Evolutionary conservation across 1,140 invertebrate species (phyloP).

Genomic region (Drosophila simulans): DNA sequence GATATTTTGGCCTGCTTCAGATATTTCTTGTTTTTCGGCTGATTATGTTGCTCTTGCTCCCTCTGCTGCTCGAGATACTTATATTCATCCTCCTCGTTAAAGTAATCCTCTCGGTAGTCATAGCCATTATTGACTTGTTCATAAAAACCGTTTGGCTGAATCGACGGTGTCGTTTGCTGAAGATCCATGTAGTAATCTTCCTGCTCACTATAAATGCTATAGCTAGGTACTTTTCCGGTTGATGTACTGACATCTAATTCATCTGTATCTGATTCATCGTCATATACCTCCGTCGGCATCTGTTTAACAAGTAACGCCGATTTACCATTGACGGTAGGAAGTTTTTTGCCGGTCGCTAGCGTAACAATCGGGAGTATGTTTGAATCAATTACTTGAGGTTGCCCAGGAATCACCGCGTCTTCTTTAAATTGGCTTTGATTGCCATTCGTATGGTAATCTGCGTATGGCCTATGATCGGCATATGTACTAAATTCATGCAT

Average conservation of each 20-base stretch:
- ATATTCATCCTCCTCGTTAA: conserved; percentile 84
- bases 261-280: conserved; percentile 62
- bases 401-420: not conserved
- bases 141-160: conserved; percentile 83
- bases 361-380: conserved; percentile 67
- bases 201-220: conserved; percentile 74
- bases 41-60: conserved; percentile 59
- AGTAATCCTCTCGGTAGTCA: conserved; percentile 84
- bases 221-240: conserved; percentile 47
- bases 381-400: conserved; percentile 16
- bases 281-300: conserved; percentile 79
- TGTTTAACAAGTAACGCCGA: conserved; percentile 73
- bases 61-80: conserved; percentile 82
- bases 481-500: conserved; percentile 17
- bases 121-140: conserved; percentile 71
- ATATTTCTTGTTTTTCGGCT: conserved; percentile 51
- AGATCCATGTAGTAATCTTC: conserved; percentile 76
- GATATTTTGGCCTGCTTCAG: conserved; percentile 35
- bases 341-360: conserved; percentile 77
- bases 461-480: conserved; percentile 28
- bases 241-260: conserved; percentile 22
- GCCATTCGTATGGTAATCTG: conserved; percentile 52
- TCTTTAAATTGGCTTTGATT: conserved; percentile 43
- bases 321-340: conserved; percentile 83
- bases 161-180: conserved; percentile 82